Evolutionary conservation across 2,113 vertebrate species (phyloP).

Genomic region (Orientallactaga bullata): DNA sequence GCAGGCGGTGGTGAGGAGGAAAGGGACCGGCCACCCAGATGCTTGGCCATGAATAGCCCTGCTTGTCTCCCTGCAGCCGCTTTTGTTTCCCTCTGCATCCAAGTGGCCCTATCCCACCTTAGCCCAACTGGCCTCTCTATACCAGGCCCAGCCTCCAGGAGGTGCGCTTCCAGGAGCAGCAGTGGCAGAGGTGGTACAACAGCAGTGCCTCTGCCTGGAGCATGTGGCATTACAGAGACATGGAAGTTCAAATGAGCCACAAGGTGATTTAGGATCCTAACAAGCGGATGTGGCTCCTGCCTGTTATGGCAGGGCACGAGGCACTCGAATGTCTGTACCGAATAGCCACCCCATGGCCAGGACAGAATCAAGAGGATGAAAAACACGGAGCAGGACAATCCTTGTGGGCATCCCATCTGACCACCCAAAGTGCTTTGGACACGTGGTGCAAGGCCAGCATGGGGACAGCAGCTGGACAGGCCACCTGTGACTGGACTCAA

Average conservation of each 20-base stretch:
- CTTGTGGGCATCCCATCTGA: neutral
- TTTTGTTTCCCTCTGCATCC: too few relatives aligned
- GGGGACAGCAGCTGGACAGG: too few relatives aligned
- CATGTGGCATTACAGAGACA: rapidly evolving
- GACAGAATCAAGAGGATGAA: neutral
- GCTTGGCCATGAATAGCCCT: neutral
- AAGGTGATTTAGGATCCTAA: neutral
- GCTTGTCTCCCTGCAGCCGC: neutral
- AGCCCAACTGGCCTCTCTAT: neutral
- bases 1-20: rapidly evolving
- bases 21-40: too few relatives aligned
- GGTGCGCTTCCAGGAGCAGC: neutral
- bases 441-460: neutral
- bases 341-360: neutral
- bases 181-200: neutral
- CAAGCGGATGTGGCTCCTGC: neutral
- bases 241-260: neutral
- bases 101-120: rapidly evolving
- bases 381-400: neutral
- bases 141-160: neutral
- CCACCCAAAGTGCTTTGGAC: neutral
- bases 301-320: neutral
- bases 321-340: neutral
- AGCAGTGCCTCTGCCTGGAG: neutral
- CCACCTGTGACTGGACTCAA: neutral